Percentiles rank a stretch among this genome's conserved stretches.
phyloP scores from a whole-genome alignment of 2,113 vertebrate species.

The Psittacula cyanocephala region DNA sequence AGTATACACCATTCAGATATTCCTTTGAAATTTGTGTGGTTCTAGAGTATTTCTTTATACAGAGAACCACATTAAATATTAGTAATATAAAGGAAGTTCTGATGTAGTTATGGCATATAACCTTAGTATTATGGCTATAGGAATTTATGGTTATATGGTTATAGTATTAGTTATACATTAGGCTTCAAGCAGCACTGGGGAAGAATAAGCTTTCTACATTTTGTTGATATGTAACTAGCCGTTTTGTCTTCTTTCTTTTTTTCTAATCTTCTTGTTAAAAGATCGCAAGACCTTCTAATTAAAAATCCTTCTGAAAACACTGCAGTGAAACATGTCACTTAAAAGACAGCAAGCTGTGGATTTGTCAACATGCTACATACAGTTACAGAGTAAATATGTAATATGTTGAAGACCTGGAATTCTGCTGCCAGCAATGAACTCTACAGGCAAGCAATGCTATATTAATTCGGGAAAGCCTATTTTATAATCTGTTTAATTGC shows the following conservation, averaged over 20 bases:
- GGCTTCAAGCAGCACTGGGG: background rate
- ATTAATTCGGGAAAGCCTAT: background rate
- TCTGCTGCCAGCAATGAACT: background rate
- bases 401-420: background rate
- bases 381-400: background rate
- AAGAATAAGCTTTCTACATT: background rate
- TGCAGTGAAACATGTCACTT: background rate
- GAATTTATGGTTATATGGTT: background rate
- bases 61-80: background rate
- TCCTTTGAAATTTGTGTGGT: background rate
- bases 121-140: background rate
- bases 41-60: background rate
- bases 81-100: background rate
- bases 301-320: background rate
- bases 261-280: background rate
- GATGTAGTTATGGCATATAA: background rate
- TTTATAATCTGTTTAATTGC: background rate
- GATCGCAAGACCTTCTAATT: background rate
- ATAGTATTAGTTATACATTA: background rate
- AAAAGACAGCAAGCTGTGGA: background rate
- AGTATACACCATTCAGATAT: background rate
- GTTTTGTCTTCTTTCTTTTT: background rate
- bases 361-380: background rate
- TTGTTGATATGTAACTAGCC: background rate
- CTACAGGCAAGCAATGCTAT: background rate